Base-by-base conservation (phyloP, 2,888 invertebrate species). In the Orchesella flavescens region DNA sequence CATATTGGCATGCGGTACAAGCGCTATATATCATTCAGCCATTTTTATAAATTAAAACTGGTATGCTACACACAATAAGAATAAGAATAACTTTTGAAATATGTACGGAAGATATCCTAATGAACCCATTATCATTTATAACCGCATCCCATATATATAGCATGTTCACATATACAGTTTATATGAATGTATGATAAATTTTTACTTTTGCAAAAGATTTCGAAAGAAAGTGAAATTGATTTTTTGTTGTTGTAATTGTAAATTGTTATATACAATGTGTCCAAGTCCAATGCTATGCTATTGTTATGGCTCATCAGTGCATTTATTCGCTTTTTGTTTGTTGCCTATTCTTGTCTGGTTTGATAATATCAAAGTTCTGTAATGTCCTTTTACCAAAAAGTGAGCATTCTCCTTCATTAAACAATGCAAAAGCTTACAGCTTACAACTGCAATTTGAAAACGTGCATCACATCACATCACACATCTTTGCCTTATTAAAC, bases 201-300 rank as follows among this genome's bases (percentile, higher is more conserved):
- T 34, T 34, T 34, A 34, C 7, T 34, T 7, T 4, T 4, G 34
- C 34, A 34, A 4, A 34, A n/a, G n/a, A n/a, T 17, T 63, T 43
- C 43, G 66, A 13, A 74, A 80, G 80, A 80, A 80, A 80, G 80
- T 80, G 80, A 80, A 80, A 80, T 66, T 74, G 74, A 68, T 68
- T 73, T 49, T 57, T 19, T 49, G 1, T 24, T 49, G 46, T 49
- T 63, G 10, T 53, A 53, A 17, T 34, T 7, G n/a, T 34, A 34
- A 2, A 34, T 4, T 34, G 34, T 34, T 7, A 34, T 2, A 34
- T 34, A 34, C 7, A 34, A n/a, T n/a, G n/a, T n/a, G n/a, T n/a
- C n/a, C n/a, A n/a, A n/a, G n/a, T n/a, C n/a, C n/a, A n/a, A n/a
- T n/a, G n/a, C n/a, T n/a, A n/a, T n/a, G n/a, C n/a, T n/a, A n/a